phyloP scores from a whole-genome alignment of 2,113 vertebrate genomes.

The Gnathonemus echidnorhynchus region DNA sequence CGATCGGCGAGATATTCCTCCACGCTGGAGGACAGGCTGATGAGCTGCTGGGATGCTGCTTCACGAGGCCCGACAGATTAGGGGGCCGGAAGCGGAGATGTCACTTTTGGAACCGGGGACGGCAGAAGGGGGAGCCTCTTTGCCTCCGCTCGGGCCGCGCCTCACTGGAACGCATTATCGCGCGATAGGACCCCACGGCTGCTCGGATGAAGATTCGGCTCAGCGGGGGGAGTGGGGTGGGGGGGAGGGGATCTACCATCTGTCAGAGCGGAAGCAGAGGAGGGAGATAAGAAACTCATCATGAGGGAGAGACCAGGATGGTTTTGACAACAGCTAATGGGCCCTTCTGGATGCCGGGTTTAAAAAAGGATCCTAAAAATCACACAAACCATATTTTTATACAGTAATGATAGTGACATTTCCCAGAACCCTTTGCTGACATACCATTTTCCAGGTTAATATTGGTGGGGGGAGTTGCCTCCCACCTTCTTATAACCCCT shows the following conservation, averaged over 20 bases:
- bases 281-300: background rate
- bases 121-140: background rate
- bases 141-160: background rate
- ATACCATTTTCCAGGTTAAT: background rate
- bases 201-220: background rate
- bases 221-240: background rate
- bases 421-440: background rate
- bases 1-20: background rate
- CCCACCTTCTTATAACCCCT: background rate
- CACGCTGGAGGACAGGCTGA: background rate
- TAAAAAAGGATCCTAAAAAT: background rate
- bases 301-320: background rate
- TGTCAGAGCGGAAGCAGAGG: background rate
- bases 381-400: slow-evolving; percentile 1
- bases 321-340: slow-evolving; percentile 5
- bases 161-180: background rate
- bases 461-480: background rate
- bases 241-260: background rate
- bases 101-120: background rate
- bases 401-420: background rate
- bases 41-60: background rate
- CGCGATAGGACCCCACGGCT: background rate
- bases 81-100: background rate
- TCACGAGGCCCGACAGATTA: background rate
- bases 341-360: background rate